Evolutionary conservation across 2,888 invertebrate species (phyloP).

Genomic region (Tanytarsus gracilentus): DNA sequence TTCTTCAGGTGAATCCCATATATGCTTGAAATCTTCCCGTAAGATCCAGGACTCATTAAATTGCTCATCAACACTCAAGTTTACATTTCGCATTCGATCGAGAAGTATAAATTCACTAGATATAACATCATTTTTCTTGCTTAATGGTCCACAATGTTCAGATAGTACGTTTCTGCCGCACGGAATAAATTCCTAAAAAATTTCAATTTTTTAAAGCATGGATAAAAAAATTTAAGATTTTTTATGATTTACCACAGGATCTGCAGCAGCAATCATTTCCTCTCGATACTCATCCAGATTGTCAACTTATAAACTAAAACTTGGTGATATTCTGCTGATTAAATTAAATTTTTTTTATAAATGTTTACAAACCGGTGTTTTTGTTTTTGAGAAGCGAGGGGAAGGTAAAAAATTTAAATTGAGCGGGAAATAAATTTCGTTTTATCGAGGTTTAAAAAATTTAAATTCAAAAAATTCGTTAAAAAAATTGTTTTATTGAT

Average conservation of each 20-base stretch:
- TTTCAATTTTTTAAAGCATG: no score
- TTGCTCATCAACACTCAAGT: slow-evolving; percentile 53
- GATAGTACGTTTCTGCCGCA: slow-evolving; percentile 73
- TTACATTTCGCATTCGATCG: slow-evolving; percentile 66
- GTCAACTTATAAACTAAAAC: slow-evolving; percentile 42
- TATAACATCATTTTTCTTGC: slow-evolving; percentile 42
- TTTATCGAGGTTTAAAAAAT: no score
- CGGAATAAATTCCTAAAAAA: slow-evolving; percentile 70
- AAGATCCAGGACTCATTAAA: slow-evolving; percentile 49
- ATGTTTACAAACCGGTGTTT: no score
- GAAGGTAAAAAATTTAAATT: no score
- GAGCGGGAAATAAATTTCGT: not conserved
- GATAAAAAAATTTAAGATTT: slow-evolving; percentile 13
- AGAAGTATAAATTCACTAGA: slow-evolving; percentile 57
- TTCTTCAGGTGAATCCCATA: slow-evolving; percentile 22
- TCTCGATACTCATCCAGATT: slow-evolving; percentile 83
- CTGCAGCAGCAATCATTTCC: slow-evolving; percentile 83
- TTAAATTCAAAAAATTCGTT: not conserved
- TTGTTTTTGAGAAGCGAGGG: no score
- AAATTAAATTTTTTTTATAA: no score
- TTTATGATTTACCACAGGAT: slow-evolving; percentile 60
- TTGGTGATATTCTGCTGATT: no score
- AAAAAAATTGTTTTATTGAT: slow-evolving; percentile 7
- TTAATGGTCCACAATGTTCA: slow-evolving; percentile 64
- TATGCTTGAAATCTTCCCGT: slow-evolving; percentile 50